Evolutionary conservation across 2,113 vertebrate genomes (phyloP), one percentile per base, ranked within the genome.

Genomic region (Oxyura jamaicensis): DNA sequence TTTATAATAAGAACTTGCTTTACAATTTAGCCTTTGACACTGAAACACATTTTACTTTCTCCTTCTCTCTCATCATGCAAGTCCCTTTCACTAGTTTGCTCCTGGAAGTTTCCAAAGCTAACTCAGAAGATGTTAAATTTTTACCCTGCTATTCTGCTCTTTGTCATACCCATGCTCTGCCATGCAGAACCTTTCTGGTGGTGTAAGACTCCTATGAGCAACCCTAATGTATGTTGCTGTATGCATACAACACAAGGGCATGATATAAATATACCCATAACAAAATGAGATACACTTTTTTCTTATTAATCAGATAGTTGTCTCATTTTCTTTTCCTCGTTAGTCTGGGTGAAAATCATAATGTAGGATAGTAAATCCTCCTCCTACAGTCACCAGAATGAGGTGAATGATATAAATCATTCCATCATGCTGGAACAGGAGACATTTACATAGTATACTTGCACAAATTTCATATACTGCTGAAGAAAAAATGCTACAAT

Each of bases 11-110:
- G 69, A 91, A 80, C 13, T 31, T 66, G 9, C 26, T 96, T 69
- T 91, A 88, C 18, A 73, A 19, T 36, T 79, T 44, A 88, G 35
- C 41, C 71, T 86, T 91, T 86, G 78, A 82, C 66, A 82, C 2
- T 63, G 65, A 81, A 84, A 53, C 28, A 44, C 19, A n/a, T 63
- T 92, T 84, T 67, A 31, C 66, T 75, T 91, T 79, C 55, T 14
- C 9, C 74, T 86, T 91, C 18, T 59, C 48, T 89, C 65, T 83
- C n/a, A 58, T 66, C 39, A 56, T 19, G 16, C 46, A 82, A 72
- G 52, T 59, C 8, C 28, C 16, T 83, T 48, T 90, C 44, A 56
- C 48, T 42, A 46, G 20, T 22, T 85, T 3, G 1, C 31, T 50
- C 11, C 19, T 66, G 18, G 58, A 76, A 88, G 53, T 62, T 80